Conservation (phyloP, 2,888 invertebrate species). For the Thecophora atra region DNA sequence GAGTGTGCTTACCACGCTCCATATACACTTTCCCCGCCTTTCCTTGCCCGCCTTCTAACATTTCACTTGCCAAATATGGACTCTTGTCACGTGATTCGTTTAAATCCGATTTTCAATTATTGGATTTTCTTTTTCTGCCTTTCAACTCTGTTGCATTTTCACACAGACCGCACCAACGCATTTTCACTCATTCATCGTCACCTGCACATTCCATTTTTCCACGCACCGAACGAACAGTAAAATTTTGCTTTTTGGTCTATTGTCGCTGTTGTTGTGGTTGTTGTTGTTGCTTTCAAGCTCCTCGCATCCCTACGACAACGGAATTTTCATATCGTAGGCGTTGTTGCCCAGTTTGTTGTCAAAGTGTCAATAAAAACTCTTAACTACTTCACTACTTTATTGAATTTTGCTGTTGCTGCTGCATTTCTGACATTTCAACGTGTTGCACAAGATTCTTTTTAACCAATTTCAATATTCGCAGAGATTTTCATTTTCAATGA, state of each 20-base stretch:
- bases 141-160: slow-evolving; percentile 38
- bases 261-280: slow-evolving; percentile 27
- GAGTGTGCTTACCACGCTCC: too few species aligned
- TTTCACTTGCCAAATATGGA: slow-evolving; percentile 38
- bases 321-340: slow-evolving; percentile 34
- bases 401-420: background rate
- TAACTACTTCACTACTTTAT: slow-evolving; percentile 13
- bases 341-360: slow-evolving; percentile 38
- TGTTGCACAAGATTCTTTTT: slow-evolving; percentile 2
- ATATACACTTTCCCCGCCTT: background rate
- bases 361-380: slow-evolving; percentile 43
- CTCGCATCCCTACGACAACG: background rate
- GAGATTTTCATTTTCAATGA: too few species aligned
- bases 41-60: background rate
- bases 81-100: slow-evolving; percentile 48
- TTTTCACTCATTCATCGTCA: background rate
- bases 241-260: slow-evolving; percentile 24
- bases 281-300: slow-evolving; percentile 24
- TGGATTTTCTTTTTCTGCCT: slow-evolving; percentile 54
- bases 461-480: background rate
- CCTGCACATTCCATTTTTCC: background rate
- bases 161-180: slow-evolving; percentile 23
- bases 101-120: slow-evolving; percentile 60
- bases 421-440: slow-evolving; percentile 10
- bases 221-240: slow-evolving; percentile 6